Evolutionary conservation across 2,113 vertebrate species (phyloP).

Genomic region (rabbit (Oryctolagus cuniculus)): mOryCun1.1 NC_091433.1:7572501-7573000

Average conservation of each 20-base stretch:
- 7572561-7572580: background rate
- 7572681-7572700: background rate
- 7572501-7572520: background rate
- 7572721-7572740: background rate
- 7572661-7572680: background rate
- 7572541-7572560: background rate
- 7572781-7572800: no score
- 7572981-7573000: background rate
- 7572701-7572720: background rate
- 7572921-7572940: background rate
- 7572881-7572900: background rate
- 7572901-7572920: background rate
- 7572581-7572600: background rate
- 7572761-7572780: fast-evolving
- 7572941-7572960: background rate
- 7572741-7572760: background rate
- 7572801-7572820: background rate
- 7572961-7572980: fast-evolving
- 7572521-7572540: background rate
- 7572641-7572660: background rate
- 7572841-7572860: background rate
- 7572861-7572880: background rate
- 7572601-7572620: background rate
- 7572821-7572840: background rate
- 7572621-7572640: background rate